Percentiles rank a stretch among this genome's conserved stretches.
These are phyloP conservation scores for Ahaetulla prasina DNA, from an alignment of 2,113 vertebrate genomes.

Conservation along the genomic window DNA sequence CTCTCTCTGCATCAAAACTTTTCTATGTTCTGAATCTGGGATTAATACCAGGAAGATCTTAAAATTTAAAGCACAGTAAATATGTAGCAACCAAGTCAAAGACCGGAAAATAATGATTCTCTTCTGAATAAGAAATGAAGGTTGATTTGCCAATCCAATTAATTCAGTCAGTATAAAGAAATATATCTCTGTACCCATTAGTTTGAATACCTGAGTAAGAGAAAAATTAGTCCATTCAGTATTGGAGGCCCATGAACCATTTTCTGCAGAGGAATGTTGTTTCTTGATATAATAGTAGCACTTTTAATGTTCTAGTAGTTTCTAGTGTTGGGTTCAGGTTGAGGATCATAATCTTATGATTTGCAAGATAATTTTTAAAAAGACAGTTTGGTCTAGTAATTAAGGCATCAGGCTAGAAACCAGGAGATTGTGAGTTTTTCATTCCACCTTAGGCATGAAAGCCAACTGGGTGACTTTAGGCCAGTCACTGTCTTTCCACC, in stretches of 20 bases:
- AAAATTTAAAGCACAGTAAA: neutral
- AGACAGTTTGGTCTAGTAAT: neutral
- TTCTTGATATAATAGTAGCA: neutral
- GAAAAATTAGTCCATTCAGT: neutral
- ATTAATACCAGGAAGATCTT: neutral
- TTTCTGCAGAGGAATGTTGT: neutral
- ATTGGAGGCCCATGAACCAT: neutral
- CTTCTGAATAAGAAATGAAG: neutral
- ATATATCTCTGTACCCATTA: neutral
- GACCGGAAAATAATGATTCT: neutral
- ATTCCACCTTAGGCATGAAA: neutral
- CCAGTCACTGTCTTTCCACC: neutral
- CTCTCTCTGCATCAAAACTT: neutral
- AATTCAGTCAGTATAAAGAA: neutral
- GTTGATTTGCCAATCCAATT: neutral
- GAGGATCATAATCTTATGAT: neutral
- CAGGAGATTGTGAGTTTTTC: neutral
- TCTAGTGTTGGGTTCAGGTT: neutral
- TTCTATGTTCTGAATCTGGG: neutral
- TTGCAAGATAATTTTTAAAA: neutral
- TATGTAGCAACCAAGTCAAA: neutral
- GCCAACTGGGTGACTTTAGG: neutral
- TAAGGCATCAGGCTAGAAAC: neutral
- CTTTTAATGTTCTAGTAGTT: neutral
- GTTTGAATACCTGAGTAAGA: neutral